These are phyloP conservation scores for Actenoides lindsayi DNA, from an alignment of 2,113 vertebrate species.

Conservation along the genomic window DNA sequence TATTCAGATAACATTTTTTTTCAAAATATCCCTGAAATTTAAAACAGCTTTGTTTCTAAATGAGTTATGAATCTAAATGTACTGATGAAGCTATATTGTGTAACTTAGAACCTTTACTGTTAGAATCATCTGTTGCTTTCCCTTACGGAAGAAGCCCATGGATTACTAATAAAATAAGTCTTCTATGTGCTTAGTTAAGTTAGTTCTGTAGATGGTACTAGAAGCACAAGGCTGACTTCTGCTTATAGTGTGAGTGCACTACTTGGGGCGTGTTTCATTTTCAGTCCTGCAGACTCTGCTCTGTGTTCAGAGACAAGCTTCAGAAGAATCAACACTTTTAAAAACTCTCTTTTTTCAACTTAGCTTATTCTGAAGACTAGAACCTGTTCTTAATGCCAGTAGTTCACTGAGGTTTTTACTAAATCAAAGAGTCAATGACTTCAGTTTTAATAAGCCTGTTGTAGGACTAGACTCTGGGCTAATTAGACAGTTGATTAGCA, in stretches of 20 bases:
- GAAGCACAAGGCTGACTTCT: neutral
- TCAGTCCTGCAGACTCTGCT: neutral
- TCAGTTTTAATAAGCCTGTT: neutral
- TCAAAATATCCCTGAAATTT: neutral
- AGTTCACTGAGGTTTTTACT: neutral
- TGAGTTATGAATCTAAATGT: neutral
- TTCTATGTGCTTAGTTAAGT: neutral
- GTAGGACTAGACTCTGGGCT: neutral
- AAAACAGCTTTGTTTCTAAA: neutral
- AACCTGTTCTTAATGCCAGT: neutral
- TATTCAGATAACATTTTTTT: neutral
- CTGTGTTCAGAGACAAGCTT: neutral
- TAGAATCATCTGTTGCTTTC: neutral
- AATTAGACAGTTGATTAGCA: slow-evolving; percentile 7
- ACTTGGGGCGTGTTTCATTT: neutral
- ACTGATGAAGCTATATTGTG: neutral
- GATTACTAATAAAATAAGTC: neutral
- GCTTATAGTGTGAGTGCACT: neutral
- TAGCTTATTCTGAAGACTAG: neutral
- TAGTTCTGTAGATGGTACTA: neutral
- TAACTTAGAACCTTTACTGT: neutral
- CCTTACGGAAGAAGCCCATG: neutral
- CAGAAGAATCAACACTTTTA: neutral
- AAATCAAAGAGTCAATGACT: neutral
- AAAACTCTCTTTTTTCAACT: neutral